These are phyloP conservation scores for Poeciliopsis occidentalis DNA, from an alignment of 2,113 vertebrate genomes.

Conservation along the genomic window DNA sequence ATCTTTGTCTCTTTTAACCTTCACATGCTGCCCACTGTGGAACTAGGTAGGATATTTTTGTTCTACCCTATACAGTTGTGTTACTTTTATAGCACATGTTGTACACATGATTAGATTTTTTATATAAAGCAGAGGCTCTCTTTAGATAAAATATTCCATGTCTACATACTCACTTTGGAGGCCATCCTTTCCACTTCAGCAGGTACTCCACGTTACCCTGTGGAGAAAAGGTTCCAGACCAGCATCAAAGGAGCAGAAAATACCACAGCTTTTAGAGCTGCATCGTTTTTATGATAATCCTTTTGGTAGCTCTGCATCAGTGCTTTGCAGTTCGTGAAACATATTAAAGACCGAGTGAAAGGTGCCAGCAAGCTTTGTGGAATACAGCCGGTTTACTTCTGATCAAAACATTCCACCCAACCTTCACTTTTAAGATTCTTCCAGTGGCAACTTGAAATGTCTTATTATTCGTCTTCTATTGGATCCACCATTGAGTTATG, in stretches of 20 bases:
- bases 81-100: too few species aligned
- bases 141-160: not conserved
- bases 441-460: too few species aligned
- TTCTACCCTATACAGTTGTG: too few species aligned
- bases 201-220: slow-evolving; percentile 98
- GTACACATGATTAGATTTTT: too few species aligned
- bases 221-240: slow-evolving; percentile 50
- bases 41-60: too few species aligned
- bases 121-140: not conserved
- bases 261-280: not conserved
- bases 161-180: slow-evolving; percentile 92
- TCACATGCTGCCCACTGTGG: too few species aligned
- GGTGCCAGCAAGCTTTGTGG: too few species aligned
- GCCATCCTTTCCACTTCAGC: slow-evolving; percentile 99
- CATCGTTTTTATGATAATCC: not conserved
- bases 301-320: not conserved
- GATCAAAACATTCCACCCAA: not conserved
- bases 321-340: not conserved
- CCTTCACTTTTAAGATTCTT: not conserved
- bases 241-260: not conserved
- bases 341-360: too few species aligned
- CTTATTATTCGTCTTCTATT: not conserved
- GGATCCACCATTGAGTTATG: not conserved
- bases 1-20: too few species aligned
- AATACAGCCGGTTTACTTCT: too few species aligned